Percentiles rank a stretch among this genome's conserved stretches.
phyloP scores from a whole-genome alignment of 2,113 vertebrate genomes.

The Bubo blakistoni region DNA sequence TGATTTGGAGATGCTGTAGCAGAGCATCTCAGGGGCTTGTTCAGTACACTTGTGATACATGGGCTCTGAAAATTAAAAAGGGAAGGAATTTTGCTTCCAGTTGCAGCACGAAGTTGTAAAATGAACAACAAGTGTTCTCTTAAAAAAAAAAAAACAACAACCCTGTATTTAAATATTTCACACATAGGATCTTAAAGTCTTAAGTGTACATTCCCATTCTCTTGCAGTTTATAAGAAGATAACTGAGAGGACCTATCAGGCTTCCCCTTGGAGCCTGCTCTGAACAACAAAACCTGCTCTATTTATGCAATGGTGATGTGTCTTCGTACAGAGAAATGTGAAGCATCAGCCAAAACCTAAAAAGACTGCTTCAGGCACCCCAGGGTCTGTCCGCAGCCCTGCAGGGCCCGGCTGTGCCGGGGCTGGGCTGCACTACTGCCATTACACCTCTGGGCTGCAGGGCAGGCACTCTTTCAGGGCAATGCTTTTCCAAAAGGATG shows the following conservation, averaged over 20 bases:
- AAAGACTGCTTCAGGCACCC: not conserved
- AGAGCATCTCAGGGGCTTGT: not conserved
- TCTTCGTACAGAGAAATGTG: not conserved
- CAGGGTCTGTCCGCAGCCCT: not conserved
- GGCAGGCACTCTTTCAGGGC: slow-evolving; percentile 46
- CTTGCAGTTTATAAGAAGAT: not conserved
- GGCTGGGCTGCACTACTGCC: slow-evolving; percentile 46
- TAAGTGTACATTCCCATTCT: not conserved
- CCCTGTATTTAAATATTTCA: not conserved
- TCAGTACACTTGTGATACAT: not conserved
- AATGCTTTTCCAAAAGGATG: not conserved
- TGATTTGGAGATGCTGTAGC: not conserved
- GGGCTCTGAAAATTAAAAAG: not conserved
- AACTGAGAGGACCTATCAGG: not conserved
- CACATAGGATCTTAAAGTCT: not conserved
- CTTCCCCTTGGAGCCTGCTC: not conserved
- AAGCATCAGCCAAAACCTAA: not conserved
- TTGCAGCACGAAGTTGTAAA: not conserved
- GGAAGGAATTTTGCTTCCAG: not conserved
- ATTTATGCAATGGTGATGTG: fast-evolving
- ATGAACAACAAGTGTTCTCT: not conserved
- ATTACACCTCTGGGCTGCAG: slow-evolving; percentile 57
- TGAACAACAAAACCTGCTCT: fast-evolving
- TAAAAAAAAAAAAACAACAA: not conserved
- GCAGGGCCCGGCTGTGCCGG: not conserved